phyloP scores from a whole-genome alignment of 2,113 vertebrate genomes.

The Cercocebus atys region DNA sequence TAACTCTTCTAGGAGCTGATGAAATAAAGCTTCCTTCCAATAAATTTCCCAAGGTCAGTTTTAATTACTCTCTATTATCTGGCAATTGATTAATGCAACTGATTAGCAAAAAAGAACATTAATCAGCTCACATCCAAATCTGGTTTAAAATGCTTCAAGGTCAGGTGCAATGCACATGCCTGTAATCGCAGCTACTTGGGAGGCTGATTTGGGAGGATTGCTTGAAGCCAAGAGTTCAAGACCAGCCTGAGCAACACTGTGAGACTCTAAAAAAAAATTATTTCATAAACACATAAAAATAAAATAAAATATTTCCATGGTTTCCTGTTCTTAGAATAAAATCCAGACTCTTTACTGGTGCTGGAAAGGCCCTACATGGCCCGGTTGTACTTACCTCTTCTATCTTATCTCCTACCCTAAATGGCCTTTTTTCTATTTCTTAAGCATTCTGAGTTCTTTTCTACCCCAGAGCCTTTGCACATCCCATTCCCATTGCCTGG shows the following conservation, averaged over 20 bases:
- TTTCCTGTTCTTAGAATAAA: constrained; percentile 21
- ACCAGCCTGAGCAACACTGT: neutral
- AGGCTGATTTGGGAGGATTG: neutral
- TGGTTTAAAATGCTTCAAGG: neutral
- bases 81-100: neutral
- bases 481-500: neutral
- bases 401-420: neutral
- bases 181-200: neutral
- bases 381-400: neutral
- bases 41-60: neutral
- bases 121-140: neutral
- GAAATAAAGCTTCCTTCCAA: neutral
- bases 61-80: neutral
- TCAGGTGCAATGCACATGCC: neutral
- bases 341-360: neutral
- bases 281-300: neutral
- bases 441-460: neutral
- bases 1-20: neutral
- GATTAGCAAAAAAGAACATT: neutral
- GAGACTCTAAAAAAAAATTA: neutral
- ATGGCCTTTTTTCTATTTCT: neutral
- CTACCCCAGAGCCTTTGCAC: neutral
- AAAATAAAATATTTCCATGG: neutral
- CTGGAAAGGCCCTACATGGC: neutral
- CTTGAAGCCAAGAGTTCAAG: neutral